A percentile compares a stretch with the other conserved stretches of the same genome.
phyloP scores from a whole-genome alignment of 2,797 vertebrate genomes.

The Sebastes trivittatus region DNA sequence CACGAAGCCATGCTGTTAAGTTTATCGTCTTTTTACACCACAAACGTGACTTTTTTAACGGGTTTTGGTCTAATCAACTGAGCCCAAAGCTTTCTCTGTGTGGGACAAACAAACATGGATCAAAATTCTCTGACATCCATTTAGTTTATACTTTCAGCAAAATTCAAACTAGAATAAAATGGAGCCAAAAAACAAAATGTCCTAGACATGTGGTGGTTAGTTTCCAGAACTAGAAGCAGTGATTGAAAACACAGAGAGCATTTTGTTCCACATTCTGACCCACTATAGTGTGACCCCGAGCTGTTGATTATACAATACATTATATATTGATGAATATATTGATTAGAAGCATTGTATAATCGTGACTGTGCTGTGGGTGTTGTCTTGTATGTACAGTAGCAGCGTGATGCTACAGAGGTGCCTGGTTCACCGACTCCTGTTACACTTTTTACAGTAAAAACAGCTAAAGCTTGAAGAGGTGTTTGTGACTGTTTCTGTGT shows the following conservation, averaged over 20 bases:
- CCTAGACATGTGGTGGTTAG: not conserved
- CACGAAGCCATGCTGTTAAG: not conserved
- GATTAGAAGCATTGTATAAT: slow-evolving; percentile 60
- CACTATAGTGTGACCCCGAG: slow-evolving; percentile 14
- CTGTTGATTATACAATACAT: slow-evolving; percentile 44
- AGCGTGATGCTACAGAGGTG: slow-evolving; percentile 52
- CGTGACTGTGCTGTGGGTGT: slow-evolving; percentile 51
- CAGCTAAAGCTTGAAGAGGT: slow-evolving; percentile 16
- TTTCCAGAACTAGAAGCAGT: not conserved
- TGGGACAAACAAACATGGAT: not conserved
- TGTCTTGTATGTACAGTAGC: slow-evolving; percentile 62
- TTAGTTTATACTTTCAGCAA: not conserved
- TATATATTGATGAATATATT: slow-evolving; percentile 46
- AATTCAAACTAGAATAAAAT: not conserved
- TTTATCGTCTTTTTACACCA: not conserved
- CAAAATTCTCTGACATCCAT: not conserved
- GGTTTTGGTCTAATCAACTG: not conserved
- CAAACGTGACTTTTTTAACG: not conserved
- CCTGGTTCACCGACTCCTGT: slow-evolving; percentile 60
- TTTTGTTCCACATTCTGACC: slow-evolving; percentile 14
- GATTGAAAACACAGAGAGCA: not conserved
- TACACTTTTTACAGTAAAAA: slow-evolving; percentile 68
- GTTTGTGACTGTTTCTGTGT: not conserved
- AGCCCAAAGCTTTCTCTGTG: not conserved
- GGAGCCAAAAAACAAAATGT: not conserved